These are phyloP conservation scores for Sesamia inferens DNA, from an alignment of 2,888 invertebrate genomes.

Conservation along the genomic window DNA sequence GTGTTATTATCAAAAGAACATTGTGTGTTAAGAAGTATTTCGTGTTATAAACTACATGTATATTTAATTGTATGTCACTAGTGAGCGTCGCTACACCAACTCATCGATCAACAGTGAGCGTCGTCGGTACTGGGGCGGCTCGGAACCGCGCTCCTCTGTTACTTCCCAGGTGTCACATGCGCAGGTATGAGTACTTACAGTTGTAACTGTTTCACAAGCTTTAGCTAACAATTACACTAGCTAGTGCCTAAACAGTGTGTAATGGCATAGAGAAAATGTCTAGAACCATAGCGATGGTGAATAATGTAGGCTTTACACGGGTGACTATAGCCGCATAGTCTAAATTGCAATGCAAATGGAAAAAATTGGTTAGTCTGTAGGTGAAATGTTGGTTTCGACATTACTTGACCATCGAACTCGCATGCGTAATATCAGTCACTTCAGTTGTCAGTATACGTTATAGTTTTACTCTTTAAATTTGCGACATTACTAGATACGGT, in stretches of 20 bases:
- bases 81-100: constrained; percentile 85
- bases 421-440: background rate
- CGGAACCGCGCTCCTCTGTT: constrained; percentile 85
- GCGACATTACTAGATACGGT: no score
- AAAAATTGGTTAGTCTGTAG: background rate
- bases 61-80: background rate
- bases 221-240: background rate
- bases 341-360: background rate
- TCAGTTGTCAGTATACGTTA: no score
- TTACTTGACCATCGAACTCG: background rate
- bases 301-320: background rate
- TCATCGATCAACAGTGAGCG: constrained; percentile 86
- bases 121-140: constrained; percentile 84
- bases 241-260: background rate
- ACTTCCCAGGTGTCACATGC: constrained; percentile 85
- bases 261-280: background rate
- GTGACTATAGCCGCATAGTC: background rate
- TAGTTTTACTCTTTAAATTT: no score
- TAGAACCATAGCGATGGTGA: background rate
- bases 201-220: background rate
- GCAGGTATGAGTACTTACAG: constrained; percentile 72
- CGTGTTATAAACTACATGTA: background rate
- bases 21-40: background rate
- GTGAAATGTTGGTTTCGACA: background rate
- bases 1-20: background rate